Base-by-base conservation (phyloP, 2,888 invertebrate genomes). In the Eupithecia insigniata region DNA sequence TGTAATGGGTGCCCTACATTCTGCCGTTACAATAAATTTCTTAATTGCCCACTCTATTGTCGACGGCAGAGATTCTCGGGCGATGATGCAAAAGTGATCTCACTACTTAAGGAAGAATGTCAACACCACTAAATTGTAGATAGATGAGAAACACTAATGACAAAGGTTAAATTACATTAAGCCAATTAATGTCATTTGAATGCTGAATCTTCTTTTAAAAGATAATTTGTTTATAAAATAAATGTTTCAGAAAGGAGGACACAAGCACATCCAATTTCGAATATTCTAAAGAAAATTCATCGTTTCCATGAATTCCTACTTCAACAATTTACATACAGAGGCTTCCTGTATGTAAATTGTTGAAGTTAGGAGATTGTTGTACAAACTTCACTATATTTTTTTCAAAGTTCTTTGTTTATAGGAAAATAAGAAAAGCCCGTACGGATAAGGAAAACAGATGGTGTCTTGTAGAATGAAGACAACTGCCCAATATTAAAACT, bases 51-150 rank as follows among this genome's bases (percentile, higher is more conserved):
- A 73, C 76, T 74, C 80, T 80, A 84, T 85, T 87, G 87, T 86
- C 55, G 67, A 66, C 81, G 81, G 87, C 86, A 79, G 89, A 91
- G 90, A 93, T 93, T 93, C 91, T 84, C 89, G 79, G 84, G 83
- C 86, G 86, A 82, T 92, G 93, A 92, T 90, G 92, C 88, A 88
- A 91, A 90, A 87, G 85, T 90, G 89, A 91, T 88, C 88, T 92
- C 89, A 89, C 85, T 86, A 80, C 80, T 84, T 82, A 80, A 80
- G 79, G 76, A 80, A 72, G 85, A 85, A 87, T 88, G 87, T 87
- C 86, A 86, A 83, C 83, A 75, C 77, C 78, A 75, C 76, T 75
- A 70, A 72, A 79, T 72, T 74, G 51, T 60, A 30, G 51, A 62
- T 51, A 60, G 18, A 68, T 66, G 43, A 36, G 51, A 55, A 67